Base-by-base conservation (phyloP, 2,113 vertebrate species). In the Indri indri region DNA sequence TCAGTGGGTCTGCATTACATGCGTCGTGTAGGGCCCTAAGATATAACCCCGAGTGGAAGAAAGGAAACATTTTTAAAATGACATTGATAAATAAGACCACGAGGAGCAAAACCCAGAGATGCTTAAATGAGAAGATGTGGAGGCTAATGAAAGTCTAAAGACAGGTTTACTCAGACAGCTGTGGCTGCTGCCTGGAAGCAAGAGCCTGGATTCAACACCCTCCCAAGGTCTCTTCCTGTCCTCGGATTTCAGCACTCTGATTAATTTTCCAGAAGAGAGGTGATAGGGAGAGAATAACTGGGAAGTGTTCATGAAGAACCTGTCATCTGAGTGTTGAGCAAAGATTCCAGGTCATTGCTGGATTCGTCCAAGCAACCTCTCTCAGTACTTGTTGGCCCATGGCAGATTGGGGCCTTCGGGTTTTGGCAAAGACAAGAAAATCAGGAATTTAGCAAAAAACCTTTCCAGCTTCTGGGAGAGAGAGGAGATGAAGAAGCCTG, bases 331-430 rank as follows among this genome's bases (percentile, higher is more conserved):
- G 92, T 85, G 84, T 63, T 92, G 94, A 97, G 88, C 50, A 97
- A 88, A 96, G 87, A 83, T 92, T 95, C 94, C 94, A 97, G 96
- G 91, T 95, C 94, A 88, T 80, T 96, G 93, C 91, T 96, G 80
- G 91, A 96, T 94, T 94, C n/a, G 17, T 94, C 93, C 96, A 97
- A 98, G 93, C 91, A 98, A 97, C 65, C 80, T 97, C 93, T 94
- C 85, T 81, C 14, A 8, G 76, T 47, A 27, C 80, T 96, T 96
- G 40, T 50, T 97, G 96, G 97, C 91, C 83, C 74, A 71, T n/a
- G 66, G 63, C 54, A 81, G 94, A 96, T 94, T 40, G 94, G 94
- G 95, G 81, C 91, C 87, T 96, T 96, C 27, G 93, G 89, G 96
- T 95, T 97, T 96, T 97, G 97, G 98, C 91, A 97, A 97, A 91